phyloP scores from a whole-genome alignment of 2,888 invertebrate species.

The Caenorhabditis doughertyi region DNA sequence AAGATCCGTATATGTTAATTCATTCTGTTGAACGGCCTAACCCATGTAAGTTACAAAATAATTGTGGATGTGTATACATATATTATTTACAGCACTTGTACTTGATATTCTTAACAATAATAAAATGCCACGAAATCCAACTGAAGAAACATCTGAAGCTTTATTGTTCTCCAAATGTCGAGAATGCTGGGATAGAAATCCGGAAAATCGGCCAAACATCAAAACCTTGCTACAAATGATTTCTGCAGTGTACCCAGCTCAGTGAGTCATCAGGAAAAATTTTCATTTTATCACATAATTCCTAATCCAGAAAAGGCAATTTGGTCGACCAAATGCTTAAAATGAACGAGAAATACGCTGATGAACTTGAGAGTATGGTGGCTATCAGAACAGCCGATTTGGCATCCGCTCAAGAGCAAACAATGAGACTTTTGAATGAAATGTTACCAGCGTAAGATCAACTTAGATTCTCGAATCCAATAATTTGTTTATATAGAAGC shows the following conservation, averaged over 20 bases:
- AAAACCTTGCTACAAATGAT: conserved; percentile 37
- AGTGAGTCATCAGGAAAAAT: conserved; percentile 9
- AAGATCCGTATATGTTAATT: conserved; percentile 65
- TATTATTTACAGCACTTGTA: conserved; percentile 36
- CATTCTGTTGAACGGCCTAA: conserved; percentile 38
- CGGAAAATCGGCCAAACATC: conserved; percentile 31
- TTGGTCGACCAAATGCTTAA: conserved; percentile 82
- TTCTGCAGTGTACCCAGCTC: conserved; percentile 26
- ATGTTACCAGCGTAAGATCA: conserved; percentile 80
- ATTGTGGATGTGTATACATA: not conserved
- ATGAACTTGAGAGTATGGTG: conserved; percentile 78
- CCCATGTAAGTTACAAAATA: conserved; percentile 19
- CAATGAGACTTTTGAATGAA: conserved; percentile 77
- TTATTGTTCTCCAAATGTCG: conserved; percentile 21
- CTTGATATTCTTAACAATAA: conserved; percentile 40
- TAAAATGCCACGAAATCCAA: conserved; percentile 21
- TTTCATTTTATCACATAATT: not conserved
- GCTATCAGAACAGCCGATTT: conserved; percentile 74
- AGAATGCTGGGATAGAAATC: conserved; percentile 51
- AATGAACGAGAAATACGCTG: conserved; percentile 80
- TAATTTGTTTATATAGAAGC: conserved; percentile 22
- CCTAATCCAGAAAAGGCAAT: conserved; percentile 74
- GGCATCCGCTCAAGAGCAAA: conserved; percentile 73
- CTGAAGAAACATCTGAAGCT: conserved; percentile 5
- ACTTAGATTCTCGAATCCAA: too few relatives aligned